Conservation (phyloP, 2,888 invertebrate genomes). For the Sphecodes monilicornis region DNA sequence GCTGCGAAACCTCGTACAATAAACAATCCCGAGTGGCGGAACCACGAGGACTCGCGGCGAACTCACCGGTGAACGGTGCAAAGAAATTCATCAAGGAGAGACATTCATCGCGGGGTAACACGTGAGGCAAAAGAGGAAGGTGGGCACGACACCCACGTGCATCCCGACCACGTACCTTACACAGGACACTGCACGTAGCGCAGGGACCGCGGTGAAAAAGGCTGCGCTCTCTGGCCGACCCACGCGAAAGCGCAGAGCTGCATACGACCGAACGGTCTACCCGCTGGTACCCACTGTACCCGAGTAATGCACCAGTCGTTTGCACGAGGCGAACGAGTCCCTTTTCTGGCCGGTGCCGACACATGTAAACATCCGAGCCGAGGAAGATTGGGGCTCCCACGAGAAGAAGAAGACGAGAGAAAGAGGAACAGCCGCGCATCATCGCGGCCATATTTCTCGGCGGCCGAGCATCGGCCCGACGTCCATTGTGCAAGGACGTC, state of each 20-base stretch:
- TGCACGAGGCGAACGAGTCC: slow-evolving; percentile 67
- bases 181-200: slow-evolving; percentile 30
- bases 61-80: slow-evolving; percentile 7
- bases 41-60: neutral
- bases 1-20: neutral
- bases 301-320: slow-evolving; percentile 72
- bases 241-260: slow-evolving; percentile 61
- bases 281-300: slow-evolving; percentile 42
- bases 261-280: no score
- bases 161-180: slow-evolving; percentile 37
- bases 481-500: slow-evolving; percentile 52
- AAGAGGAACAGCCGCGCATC: slow-evolving; percentile 44
- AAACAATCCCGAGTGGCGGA: neutral
- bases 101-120: slow-evolving; percentile 22
- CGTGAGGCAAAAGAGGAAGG: slow-evolving; percentile 39
- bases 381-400: slow-evolving; percentile 27
- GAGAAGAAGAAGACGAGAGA: neutral
- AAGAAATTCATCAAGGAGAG: slow-evolving; percentile 41
- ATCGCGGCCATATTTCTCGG: slow-evolving; percentile 54
- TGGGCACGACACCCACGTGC: slow-evolving; percentile 67
- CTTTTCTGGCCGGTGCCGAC: slow-evolving; percentile 62
- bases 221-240: slow-evolving; percentile 58
- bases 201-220: slow-evolving; percentile 57
- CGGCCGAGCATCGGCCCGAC: slow-evolving; percentile 30
- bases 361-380: slow-evolving; percentile 58